Evolutionary conservation across 2,888 invertebrate genomes (phyloP).

Genomic region (Dorcus parallelipipedus): DNA sequence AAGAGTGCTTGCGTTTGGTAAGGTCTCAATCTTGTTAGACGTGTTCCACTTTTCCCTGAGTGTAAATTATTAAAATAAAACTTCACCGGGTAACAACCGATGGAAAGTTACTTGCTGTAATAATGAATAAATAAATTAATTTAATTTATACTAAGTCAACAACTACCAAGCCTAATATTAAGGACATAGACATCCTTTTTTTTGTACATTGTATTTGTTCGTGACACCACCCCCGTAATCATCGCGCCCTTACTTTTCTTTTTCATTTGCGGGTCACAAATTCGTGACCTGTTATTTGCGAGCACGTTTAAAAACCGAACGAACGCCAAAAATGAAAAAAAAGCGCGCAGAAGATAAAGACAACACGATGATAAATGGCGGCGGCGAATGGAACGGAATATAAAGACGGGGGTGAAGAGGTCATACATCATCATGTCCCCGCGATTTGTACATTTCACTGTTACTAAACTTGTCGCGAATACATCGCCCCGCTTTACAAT

Average conservation of each 20-base stretch:
- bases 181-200: too few relatives aligned
- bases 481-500: constrained; percentile 19
- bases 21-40: too few relatives aligned
- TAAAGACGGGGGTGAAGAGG: constrained; percentile 26
- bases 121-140: neutral
- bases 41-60: too few relatives aligned
- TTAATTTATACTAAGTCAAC: neutral
- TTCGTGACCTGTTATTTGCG: too few relatives aligned
- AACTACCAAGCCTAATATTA: too few relatives aligned
- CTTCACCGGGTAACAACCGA: too few relatives aligned
- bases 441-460: constrained; percentile 33
- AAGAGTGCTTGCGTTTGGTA: too few relatives aligned
- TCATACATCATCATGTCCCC: constrained; percentile 28
- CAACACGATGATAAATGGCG: constrained; percentile 23
- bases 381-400: constrained; percentile 22
- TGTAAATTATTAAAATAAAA: too few relatives aligned
- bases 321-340: neutral
- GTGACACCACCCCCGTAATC: neutral
- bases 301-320: constrained; percentile 1
- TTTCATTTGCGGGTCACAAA: too few relatives aligned
- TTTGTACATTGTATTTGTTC: too few relatives aligned
- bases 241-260: neutral
- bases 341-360: constrained; percentile 11
- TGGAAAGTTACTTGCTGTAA: neutral
- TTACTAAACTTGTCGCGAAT: constrained; percentile 30